phyloP scores from a whole-genome alignment of 2,797 vertebrate genomes.

The Agapornis canus region DNA sequence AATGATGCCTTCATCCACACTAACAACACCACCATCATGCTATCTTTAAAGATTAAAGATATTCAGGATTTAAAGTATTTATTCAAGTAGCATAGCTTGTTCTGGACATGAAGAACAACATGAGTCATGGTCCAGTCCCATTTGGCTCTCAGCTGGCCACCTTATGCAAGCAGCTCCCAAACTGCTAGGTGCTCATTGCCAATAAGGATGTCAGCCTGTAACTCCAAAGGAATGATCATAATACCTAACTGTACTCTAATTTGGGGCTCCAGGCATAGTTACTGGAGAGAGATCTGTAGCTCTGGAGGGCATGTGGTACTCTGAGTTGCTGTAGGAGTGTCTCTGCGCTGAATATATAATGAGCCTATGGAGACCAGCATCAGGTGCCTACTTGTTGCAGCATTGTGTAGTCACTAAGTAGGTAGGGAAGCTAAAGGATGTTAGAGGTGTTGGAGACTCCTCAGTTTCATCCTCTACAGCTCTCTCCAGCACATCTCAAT shows the following conservation, averaged over 20 bases:
- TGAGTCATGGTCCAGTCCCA: accelerated
- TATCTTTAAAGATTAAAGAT: neutral
- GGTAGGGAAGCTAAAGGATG: neutral
- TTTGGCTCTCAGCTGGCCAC: neutral
- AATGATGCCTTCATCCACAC: neutral
- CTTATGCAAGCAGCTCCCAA: neutral
- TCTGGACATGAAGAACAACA: neutral
- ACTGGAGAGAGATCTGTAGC: too few relatives aligned
- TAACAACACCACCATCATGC: accelerated
- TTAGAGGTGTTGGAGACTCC: neutral
- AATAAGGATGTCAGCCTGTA: neutral
- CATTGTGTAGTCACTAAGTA: neutral
- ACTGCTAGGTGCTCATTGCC: neutral
- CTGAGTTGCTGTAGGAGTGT: neutral
- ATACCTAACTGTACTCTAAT: neutral
- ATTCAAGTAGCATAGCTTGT: neutral
- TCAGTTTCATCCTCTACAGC: accelerated
- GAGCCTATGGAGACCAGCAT: neutral
- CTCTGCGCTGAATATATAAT: accelerated
- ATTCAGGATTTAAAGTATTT: neutral
- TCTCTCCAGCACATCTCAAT: neutral
- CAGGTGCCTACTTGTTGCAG: accelerated
- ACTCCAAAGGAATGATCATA: neutral
- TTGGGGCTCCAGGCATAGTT: neutral
- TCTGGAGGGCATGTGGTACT: neutral